Evolutionary conservation across 2,113 vertebrate genomes (phyloP), one percentile per base, ranked within the genome.

Genomic region (Trogon melanurus): DNA sequence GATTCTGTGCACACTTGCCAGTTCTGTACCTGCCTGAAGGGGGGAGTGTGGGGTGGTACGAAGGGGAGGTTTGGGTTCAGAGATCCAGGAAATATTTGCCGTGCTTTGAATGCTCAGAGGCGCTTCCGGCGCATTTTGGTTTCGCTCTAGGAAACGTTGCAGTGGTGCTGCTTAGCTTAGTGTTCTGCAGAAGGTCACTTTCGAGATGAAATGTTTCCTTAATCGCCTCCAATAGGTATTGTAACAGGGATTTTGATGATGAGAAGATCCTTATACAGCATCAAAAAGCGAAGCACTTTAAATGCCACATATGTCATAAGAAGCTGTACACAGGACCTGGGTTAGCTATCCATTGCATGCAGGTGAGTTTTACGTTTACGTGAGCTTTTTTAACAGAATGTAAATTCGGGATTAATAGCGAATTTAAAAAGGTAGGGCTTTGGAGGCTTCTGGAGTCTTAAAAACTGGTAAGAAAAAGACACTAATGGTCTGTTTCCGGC

Each of bases 201-300:
- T 45, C 6, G 27, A 26, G 5, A 13, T 89, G 44, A 38, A 50
- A 62, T 30, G 6, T 70, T 90, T 93, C 98, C 98, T 99, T 98
- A 98, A 99, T 97, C 64, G 5, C 30, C 5, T 81, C n/a, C n/a
- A 74, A 48, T 88, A 99, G 99, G 99, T 99, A 99, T 74, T 99
- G 99, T 92, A 99, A 99, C 96, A 98, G 99, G 96, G 99, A 99
- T 97, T 99, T 99, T 95, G 99, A 99, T 84, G 99, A 99, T 94
- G 99, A 99, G 96, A 99, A 99, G 97, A 99, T 99, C 79, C 99
- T 99, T 79, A 99, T 99, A 96, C 99, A 99, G 93, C 99, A 99
- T 91, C 99, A 99, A 96, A 99, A 99, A 98, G 99, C 99, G 56
- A 99, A 99, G 95, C 99, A 99, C 98, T 99, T 99, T 96, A 99